Conservation (phyloP, 1,140 invertebrate genomes). For the Hypothenemus hampei region DNA sequence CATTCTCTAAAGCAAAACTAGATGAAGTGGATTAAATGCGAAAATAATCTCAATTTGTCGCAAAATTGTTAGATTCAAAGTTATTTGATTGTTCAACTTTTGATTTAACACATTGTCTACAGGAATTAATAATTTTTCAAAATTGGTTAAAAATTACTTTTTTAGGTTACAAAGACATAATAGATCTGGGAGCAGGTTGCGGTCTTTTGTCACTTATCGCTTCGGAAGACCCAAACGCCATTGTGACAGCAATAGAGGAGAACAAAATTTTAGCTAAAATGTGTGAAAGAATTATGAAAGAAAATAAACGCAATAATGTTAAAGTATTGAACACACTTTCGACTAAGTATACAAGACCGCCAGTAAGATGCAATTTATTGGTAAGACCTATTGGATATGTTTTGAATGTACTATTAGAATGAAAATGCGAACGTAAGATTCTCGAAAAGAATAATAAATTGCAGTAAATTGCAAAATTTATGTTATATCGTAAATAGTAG, state of each 20-base stretch:
- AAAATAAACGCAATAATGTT: slow-evolving; percentile 52
- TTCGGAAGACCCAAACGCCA: slow-evolving; percentile 49
- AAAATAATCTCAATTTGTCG: too few species aligned
- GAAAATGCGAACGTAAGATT: too few species aligned
- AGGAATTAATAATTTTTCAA: too few species aligned
- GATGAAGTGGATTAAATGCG: too few species aligned
- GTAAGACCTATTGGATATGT: not conserved
- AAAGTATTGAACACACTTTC: slow-evolving; percentile 52
- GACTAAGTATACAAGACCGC: slow-evolving; percentile 49
- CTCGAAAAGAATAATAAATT: too few species aligned
- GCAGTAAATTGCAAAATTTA: too few species aligned
- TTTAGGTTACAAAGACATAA: slow-evolving; percentile 52
- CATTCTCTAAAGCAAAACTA: too few species aligned
- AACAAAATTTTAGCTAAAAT: slow-evolving; percentile 59
- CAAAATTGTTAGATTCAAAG: too few species aligned
- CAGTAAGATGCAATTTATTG: slow-evolving; percentile 53
- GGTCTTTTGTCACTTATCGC: slow-evolving; percentile 65
- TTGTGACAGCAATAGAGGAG: slow-evolving; percentile 62
- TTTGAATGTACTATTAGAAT: too few species aligned
- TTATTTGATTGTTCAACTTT: too few species aligned
- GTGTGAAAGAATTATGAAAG: slow-evolving; percentile 51
- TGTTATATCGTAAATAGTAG: too few species aligned
- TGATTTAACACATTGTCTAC: too few species aligned
- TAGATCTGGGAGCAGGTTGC: slow-evolving; percentile 73
- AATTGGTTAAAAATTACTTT: slow-evolving; percentile 1